Percentiles rank a stretch among this genome's conserved stretches.
phyloP scores from a whole-genome alignment of 1,140 invertebrate genomes.

The Eupristina koningsbergeri region DNA sequence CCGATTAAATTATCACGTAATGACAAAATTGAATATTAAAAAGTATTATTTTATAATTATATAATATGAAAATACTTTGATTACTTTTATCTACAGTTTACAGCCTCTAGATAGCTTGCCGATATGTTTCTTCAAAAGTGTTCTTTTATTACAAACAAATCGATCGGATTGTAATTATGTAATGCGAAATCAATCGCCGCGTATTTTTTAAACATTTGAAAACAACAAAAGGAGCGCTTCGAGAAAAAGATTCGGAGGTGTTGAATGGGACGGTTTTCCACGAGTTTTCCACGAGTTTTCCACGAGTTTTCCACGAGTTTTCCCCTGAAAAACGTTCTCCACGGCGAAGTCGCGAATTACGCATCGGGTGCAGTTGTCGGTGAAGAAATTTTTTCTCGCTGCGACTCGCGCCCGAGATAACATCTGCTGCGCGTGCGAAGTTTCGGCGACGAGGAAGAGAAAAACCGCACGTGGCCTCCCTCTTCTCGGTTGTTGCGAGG shows the following conservation, averaged over 20 bases:
- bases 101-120: too few relatives aligned
- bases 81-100: not conserved
- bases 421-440: not conserved
- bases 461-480: constrained; percentile 41
- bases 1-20: not conserved
- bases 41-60: too few relatives aligned
- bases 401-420: not conserved
- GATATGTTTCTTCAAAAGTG: not conserved
- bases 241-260: not conserved
- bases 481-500: constrained; percentile 1
- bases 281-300: too few relatives aligned
- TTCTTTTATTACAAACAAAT: not conserved
- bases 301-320: too few relatives aligned
- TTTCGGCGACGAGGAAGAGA: constrained; percentile 1
- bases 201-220: too few relatives aligned
- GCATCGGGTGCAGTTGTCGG: not conserved
- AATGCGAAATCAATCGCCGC: too few relatives aligned
- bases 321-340: too few relatives aligned
- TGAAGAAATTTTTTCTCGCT: not conserved
- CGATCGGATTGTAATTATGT: not conserved
- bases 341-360: not conserved
- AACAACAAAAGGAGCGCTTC: too few relatives aligned
- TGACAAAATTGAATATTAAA: too few relatives aligned
- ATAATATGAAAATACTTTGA: not conserved
- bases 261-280: not conserved